Conservation (phyloP, 2,797 vertebrate genomes). For the Myotis myotis region DNA sequence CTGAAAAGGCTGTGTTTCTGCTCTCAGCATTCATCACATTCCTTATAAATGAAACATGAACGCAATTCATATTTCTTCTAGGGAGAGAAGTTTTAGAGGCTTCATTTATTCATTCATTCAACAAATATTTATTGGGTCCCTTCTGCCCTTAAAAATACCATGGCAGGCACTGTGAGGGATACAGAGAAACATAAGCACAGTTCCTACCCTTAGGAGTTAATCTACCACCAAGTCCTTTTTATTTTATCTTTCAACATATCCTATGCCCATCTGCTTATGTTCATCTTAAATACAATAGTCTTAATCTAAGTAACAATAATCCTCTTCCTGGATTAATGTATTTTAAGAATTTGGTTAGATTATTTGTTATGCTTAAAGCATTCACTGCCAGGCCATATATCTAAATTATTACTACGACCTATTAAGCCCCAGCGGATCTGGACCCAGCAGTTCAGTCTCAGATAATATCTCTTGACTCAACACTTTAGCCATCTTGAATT, state of each 20-base stretch:
- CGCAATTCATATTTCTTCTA: slow-evolving; percentile 76
- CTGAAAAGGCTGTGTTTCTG: slow-evolving; percentile 57
- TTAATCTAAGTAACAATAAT: not conserved
- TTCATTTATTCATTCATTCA: slow-evolving; percentile 77
- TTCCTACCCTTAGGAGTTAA: not conserved
- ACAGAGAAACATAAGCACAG: not conserved
- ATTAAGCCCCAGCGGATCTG: fast-evolving
- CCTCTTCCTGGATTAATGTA: not conserved
- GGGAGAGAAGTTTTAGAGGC: slow-evolving; percentile 68
- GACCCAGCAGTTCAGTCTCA: not conserved
- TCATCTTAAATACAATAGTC: not conserved
- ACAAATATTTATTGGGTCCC: slow-evolving; percentile 76
- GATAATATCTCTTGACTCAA: not conserved
- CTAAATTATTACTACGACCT: not conserved
- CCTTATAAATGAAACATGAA: slow-evolving; percentile 79
- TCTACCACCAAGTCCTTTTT: not conserved
- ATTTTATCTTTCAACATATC: not conserved
- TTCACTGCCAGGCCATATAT: not conserved
- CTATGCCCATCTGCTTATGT: not conserved
- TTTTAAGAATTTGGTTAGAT: not conserved
- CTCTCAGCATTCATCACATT: slow-evolving; percentile 74
- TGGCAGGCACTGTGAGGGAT: slow-evolving; percentile 5
- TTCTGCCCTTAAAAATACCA: slow-evolving; percentile 72
- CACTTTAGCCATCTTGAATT: not conserved
- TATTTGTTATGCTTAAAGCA: not conserved